These are phyloP conservation scores for Dexiosoma caninum DNA, from an alignment of 2,888 invertebrate species.

Conservation along the genomic window DNA sequence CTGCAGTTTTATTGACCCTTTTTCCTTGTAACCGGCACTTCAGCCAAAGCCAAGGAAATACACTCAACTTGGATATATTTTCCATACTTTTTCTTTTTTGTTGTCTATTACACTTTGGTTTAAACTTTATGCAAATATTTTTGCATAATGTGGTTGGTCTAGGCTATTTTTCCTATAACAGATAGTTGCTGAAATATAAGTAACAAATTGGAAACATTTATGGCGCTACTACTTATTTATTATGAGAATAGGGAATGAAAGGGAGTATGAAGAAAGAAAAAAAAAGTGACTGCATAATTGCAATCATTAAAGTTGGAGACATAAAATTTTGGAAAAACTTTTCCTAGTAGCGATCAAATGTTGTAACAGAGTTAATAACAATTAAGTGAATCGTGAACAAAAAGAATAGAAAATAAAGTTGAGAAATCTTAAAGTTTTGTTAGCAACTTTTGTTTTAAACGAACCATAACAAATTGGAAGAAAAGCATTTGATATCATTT, in stretches of 20 bases:
- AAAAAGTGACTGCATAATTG: slow-evolving; percentile 12
- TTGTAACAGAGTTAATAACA: slow-evolving; percentile 34
- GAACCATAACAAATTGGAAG: no score
- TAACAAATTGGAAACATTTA: slow-evolving; percentile 14
- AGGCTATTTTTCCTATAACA: neutral
- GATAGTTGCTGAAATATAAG: neutral
- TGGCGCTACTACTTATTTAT: neutral
- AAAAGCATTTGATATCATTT: no score
- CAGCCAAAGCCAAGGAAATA: slow-evolving; percentile 75
- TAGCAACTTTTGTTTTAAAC: no score
- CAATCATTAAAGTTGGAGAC: neutral
- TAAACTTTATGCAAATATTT: slow-evolving; percentile 32
- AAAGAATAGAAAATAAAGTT: neutral
- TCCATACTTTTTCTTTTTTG: neutral
- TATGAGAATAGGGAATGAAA: neutral
- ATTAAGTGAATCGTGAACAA: slow-evolving; percentile 15
- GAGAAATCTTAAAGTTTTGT: no score
- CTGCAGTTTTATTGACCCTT: slow-evolving; percentile 61
- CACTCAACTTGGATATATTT: slow-evolving; percentile 62
- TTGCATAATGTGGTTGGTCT: slow-evolving; percentile 31
- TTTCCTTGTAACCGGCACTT: slow-evolving; percentile 67
- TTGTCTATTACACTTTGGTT: neutral
- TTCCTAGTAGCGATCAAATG: slow-evolving; percentile 3
- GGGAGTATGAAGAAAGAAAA: neutral
- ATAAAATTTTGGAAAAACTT: neutral